A percentile compares a stretch with the other conserved stretches of the same genome.
Conservation (phyloP, 2,113 vertebrate species). For the Mastomys natalensis region DNA sequence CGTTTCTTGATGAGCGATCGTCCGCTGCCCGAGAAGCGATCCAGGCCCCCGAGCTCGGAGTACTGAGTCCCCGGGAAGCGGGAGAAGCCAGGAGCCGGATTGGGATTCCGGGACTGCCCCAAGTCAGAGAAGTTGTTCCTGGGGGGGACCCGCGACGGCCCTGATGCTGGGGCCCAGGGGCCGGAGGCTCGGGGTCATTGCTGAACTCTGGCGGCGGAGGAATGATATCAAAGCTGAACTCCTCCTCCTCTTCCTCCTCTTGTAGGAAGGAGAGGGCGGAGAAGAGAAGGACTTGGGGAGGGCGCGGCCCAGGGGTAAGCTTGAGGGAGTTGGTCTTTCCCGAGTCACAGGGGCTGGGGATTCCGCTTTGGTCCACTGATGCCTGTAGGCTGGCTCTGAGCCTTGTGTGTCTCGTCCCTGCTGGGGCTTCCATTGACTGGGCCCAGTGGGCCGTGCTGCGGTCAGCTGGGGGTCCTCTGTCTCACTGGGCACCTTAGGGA, state of each 20-base stretch:
- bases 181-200: conserved; percentile 77
- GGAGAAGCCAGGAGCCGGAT: background rate
- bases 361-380: background rate
- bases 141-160: conserved; percentile 76
- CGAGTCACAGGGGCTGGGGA: background rate
- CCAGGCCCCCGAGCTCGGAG: background rate
- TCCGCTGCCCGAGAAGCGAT: conserved; percentile 63
- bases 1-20: conserved; percentile 90
- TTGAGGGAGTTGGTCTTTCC: conserved; percentile 3
- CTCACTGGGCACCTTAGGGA: conserved; percentile 80
- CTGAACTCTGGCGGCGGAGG: conserved; percentile 96
- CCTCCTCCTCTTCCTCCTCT: conserved; percentile 57
- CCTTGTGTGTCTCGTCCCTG: background rate
- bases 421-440: conserved; percentile 18
- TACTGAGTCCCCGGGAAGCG: background rate
- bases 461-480: background rate
- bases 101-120: conserved; percentile 35
- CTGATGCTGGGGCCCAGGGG: background rate
- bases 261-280: background rate
- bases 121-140: conserved; percentile 49
- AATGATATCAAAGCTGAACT: conserved; percentile 87
- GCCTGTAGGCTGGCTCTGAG: background rate
- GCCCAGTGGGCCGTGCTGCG: background rate
- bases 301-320: conserved; percentile 52
- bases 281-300: conserved; percentile 48